These are phyloP conservation scores for Colostygia pectinataria DNA, from an alignment of 2,888 invertebrate genomes.

Conservation along the genomic window DNA sequence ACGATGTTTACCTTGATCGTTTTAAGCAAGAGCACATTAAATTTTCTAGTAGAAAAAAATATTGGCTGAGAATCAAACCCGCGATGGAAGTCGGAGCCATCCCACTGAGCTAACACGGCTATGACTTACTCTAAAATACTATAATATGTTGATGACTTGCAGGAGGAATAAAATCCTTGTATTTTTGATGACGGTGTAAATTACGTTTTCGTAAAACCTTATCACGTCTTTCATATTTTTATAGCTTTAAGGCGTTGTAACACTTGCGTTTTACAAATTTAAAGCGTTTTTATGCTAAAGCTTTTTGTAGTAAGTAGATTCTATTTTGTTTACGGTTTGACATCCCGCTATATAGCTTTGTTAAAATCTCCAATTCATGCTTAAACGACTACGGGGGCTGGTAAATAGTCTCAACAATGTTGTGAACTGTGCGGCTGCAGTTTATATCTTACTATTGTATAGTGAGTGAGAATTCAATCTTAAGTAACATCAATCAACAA, in stretches of 20 bases:
- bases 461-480: slow-evolving; percentile 36
- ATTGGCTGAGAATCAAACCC: no score
- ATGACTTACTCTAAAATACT: no score
- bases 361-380: slow-evolving; percentile 9
- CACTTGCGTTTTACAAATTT: slow-evolving; percentile 35
- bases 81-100: no score
- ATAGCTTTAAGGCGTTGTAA: slow-evolving; percentile 34
- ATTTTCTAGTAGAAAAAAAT: no score
- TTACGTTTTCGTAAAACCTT: slow-evolving; percentile 37
- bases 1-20: no score
- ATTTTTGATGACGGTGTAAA: not conserved
- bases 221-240: slow-evolving; percentile 38
- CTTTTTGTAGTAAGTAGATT: slow-evolving; percentile 30
- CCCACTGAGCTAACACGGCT: no score
- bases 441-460: no score
- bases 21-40: no score
- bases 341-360: slow-evolving; percentile 19
- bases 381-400: no score
- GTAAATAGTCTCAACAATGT: no score
- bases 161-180: slow-evolving; percentile 14
- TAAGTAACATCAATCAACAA: slow-evolving; percentile 41
- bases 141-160: no score
- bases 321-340: slow-evolving; percentile 3
- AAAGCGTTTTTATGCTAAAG: slow-evolving; percentile 30
- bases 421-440: no score